Conservation (phyloP, 2,113 vertebrate genomes). For the Gobio gobio region DNA sequence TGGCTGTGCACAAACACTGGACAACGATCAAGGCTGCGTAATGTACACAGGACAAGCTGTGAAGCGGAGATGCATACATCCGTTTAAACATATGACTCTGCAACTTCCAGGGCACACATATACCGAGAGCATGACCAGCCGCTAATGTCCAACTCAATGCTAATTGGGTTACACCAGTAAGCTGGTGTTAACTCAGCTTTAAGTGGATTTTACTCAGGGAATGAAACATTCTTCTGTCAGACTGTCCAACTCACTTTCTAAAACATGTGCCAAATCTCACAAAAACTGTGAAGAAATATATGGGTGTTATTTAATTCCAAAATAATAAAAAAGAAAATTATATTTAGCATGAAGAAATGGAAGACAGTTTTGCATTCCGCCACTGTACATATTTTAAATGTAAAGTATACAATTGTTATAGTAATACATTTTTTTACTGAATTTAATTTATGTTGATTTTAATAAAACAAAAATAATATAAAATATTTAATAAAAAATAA, state of each 20-base stretch:
- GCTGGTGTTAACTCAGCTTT: constrained; percentile 36
- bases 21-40: constrained; percentile 38
- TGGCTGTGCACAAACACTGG: constrained; percentile 15
- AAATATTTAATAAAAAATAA: not conserved
- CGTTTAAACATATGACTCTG: constrained; percentile 24
- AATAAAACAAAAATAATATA: not conserved
- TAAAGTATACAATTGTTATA: not conserved
- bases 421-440: not conserved
- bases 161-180: constrained; percentile 38
- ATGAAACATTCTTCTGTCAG: constrained; percentile 19
- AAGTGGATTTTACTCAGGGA: constrained; percentile 29
- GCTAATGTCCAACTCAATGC: constrained; percentile 10
- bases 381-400: not conserved
- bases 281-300: not conserved
- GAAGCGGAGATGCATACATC: constrained; percentile 27
- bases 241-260: constrained; percentile 26
- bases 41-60: constrained; percentile 40
- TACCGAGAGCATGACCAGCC: not conserved
- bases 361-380: not conserved
- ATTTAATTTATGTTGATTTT: not conserved
- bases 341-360: not conserved
- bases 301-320: not conserved
- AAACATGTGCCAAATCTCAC: not conserved
- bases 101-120: constrained; percentile 7
- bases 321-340: not conserved